Base-by-base conservation (phyloP, 2,797 vertebrate genomes). In the Epinephelus malabaricus region DNA sequence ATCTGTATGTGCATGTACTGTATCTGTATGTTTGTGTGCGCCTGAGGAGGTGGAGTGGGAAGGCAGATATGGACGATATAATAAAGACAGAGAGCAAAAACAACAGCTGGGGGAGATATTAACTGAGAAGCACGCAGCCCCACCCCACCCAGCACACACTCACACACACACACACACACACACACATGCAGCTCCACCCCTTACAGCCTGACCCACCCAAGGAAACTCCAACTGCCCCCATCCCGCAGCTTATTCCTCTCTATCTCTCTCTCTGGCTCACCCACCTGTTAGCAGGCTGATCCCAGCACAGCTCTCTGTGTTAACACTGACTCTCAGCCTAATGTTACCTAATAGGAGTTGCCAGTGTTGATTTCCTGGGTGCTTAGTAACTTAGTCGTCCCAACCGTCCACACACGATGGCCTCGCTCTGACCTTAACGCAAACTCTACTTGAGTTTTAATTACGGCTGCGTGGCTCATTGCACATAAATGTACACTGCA, bases 91-190 rank as follows among this genome's bases (percentile, higher is more conserved):
- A 55, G 77, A 67, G 69, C 65, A 76, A 86, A 82, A 88, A 87
- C 82, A 90, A 91, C 90, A 88, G 88, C 91, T 91, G 91, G 79
- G 73, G 69, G 81, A 84, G 88, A 88, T 82, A 86, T 88, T 76
- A 85, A 78, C 84, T 59, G 81, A n/a, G 34, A 81, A 74, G 68
- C 84, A 82, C 2, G 46, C 69, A 25, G 73, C 86, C 67, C 58
- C 66, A 19, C 85, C 73, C 78, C 78, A 54, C 69, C 69, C 68
- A 63, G 34, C 77, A 65, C 63, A 65, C 61, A 63, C 68, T 40
- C 68, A 47, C 34, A 38, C 64, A 77, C 64, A 70, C 68, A 47
- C n/a, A n/a, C 34, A 38, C 64, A 77, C 64, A 70, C 64, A 78
- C 65, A 69, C 69, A 51, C 23, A 46, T 2, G 9, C 68, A 70